A percentile compares a stretch with the other conserved stretches of the same genome.
Evolutionary conservation across 2,797 vertebrate genomes (phyloP).

Genomic region (Crenuchus spilurus): DNA sequence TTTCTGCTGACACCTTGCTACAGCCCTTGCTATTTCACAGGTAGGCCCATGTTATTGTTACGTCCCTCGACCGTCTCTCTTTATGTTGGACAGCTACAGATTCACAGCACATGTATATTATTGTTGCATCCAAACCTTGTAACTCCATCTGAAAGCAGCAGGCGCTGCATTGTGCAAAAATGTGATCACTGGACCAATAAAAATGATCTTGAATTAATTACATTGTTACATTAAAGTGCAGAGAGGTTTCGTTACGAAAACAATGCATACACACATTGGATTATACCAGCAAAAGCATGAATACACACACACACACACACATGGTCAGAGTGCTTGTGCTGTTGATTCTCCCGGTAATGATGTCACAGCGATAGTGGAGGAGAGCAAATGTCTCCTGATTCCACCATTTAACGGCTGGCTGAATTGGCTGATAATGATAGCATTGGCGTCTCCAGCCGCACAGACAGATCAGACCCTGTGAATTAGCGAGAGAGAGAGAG

Average conservation of each 20-base stretch:
- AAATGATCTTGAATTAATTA: no score
- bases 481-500: slow-evolving; percentile 75
- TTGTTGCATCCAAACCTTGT: no score
- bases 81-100: slow-evolving; percentile 30
- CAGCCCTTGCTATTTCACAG: slow-evolving; percentile 46
- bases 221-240: no score
- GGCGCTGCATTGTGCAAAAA: no score
- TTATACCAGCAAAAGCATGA: background rate
- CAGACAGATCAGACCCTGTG: slow-evolving; percentile 80
- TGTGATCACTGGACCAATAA: no score
- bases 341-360: slow-evolving; percentile 85
- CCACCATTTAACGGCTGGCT: slow-evolving; percentile 88
- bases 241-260: no score
- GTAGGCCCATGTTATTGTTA: slow-evolving; percentile 55
- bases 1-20: slow-evolving; percentile 46
- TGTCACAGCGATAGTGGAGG: slow-evolving; percentile 85
- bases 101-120: slow-evolving; percentile 13
- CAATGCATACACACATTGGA: slow-evolving; percentile 11
- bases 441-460: slow-evolving; percentile 80
- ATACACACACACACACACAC: slow-evolving; percentile 44
- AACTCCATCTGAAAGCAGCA: no score
- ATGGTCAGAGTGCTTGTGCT: slow-evolving; percentile 67
- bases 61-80: slow-evolving; percentile 21
- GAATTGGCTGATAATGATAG: slow-evolving; percentile 87
- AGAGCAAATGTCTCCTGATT: slow-evolving; percentile 90